A percentile compares a stretch with the other conserved stretches of the same genome.
phyloP scores from a whole-genome alignment of 2,888 invertebrate species.

The Thumatha senex region DNA sequence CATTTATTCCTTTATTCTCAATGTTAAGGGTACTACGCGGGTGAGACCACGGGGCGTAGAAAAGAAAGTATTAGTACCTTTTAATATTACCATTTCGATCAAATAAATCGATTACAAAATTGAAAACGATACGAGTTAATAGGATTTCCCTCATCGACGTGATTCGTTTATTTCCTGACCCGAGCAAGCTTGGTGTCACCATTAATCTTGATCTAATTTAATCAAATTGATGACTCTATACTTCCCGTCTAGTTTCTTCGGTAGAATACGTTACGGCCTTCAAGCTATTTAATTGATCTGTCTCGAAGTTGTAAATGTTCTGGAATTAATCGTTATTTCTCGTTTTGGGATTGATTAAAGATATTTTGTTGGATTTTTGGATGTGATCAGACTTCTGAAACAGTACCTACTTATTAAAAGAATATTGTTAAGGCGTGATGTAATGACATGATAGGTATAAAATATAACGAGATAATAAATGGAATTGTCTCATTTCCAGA shows the following conservation, averaged over 20 bases:
- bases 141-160: conserved; percentile 3
- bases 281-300: conserved; percentile 32
- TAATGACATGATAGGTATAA: too few relatives aligned
- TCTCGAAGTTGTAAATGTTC: conserved; percentile 26
- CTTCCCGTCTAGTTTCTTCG: conserved; percentile 41
- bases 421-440: too few relatives aligned
- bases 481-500: too few relatives aligned
- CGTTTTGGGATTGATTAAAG: conserved; percentile 22
- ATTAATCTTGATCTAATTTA: conserved; percentile 69
- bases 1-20: too few relatives aligned
- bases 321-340: conserved; percentile 17
- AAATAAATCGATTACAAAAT: conserved; percentile 2
- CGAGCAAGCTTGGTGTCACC: conserved; percentile 22
- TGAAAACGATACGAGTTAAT: neutral
- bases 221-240: conserved; percentile 64
- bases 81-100: neutral
- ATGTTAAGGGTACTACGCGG: neutral
- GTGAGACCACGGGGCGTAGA: too few relatives aligned
- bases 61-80: neutral
- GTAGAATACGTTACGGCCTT: conserved; percentile 7
- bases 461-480: too few relatives aligned
- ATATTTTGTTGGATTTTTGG: conserved; percentile 20
- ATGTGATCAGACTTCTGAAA: conserved; percentile 16
- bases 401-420: conserved; percentile 9
- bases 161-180: conserved; percentile 4